Evolutionary conservation across 2,888 invertebrate genomes (phyloP), one percentile per base, ranked within the genome.

Genomic region (Troides oblongomaculatus): DNA sequence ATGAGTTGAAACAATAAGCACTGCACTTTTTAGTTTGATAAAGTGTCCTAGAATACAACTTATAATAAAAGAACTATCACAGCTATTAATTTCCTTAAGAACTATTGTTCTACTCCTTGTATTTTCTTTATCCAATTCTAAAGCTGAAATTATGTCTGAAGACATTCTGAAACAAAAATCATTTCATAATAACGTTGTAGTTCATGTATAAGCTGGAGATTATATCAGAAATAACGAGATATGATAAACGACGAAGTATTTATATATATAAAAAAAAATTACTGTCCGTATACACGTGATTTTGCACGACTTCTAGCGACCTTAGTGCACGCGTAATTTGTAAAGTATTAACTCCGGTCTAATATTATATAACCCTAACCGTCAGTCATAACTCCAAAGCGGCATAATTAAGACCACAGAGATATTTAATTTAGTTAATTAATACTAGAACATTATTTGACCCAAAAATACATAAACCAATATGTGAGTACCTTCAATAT

Each of bases 41-140:
- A 94, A 93, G 76, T 95, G 93, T 0, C 94, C 93, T 64, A 96
- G 85, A 18, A 96, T 88, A 76, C 95, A 94, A 80, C 94, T 95
- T 57, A 95, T 91, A 66, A 96, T 84, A 81, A 97, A 97, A 79
- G 95, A 95, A 69, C 95, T 95, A 83, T 97, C 96, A 75, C 95
- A 94, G 64, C 94, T 93, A 72, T 94, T 94, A 63, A 94, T 93
- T 86, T 97, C 97, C 80, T 94, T 95, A 46, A 96, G 93, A 65
- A 95, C 90, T 71, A 96, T 92, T 58, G 95, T 88, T 85, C 92
- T 93, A 68, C 88, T 92, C 43, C 88, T 81, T 62, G 90, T 84
- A 72, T 94, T 85, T 64, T 93, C 88, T 76, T 93, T 93, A 77
- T 95, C 95, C 73, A 96, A 88, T 64, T 95, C 95, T 68, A 97